Base-by-base conservation (phyloP, 2,797 vertebrate genomes). In the Crax fasciolata region DNA sequence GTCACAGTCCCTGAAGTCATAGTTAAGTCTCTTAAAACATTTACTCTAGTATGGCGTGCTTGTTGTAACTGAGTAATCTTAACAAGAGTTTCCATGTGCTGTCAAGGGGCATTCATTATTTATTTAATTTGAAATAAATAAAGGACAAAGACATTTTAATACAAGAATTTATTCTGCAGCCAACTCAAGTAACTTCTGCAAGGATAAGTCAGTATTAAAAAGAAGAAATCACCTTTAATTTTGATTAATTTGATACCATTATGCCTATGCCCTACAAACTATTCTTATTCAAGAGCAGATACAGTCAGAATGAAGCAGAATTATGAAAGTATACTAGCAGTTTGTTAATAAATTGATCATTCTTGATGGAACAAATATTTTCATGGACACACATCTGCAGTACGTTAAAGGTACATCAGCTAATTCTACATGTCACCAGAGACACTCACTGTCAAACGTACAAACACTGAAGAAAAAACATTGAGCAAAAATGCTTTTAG, bases 181-280 rank as follows among this genome's bases (percentile, higher is more conserved):
- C 73, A 95, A 90, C 27, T 81, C 70, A 75, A 80, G 23, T 58
- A 71, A 94, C 70, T 68, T 63, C 46, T 73, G 70, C 76, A 84
- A 94, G 66, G 35, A 97, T 96, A 97, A 88, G 35, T 35, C 38
- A 81, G 72, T 95, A 96, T 88, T 96, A 76, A 85, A 93, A 95
- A 96, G 41, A 87, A 91, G 62, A 96, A 96, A 94, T 82, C 81
- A 95, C 70, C 70, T 87, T 91, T 83, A 61, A 74, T 93, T 97
- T 97, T 96, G 86, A 97, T 96, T 96, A 93, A 96, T 96, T 96
- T 95, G 84, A 96, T 93, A 76, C 81, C 95, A 90, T 96, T 94
- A 96, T 86, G 87, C 91, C 96, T 97, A 94, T 87, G 55, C 74
- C 86, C 87, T 70, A 63, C 65, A 93, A 96, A 97, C 91, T 93